phyloP scores from a whole-genome alignment of 1,140 invertebrate genomes.

The Heliconius melpomene region DNA sequence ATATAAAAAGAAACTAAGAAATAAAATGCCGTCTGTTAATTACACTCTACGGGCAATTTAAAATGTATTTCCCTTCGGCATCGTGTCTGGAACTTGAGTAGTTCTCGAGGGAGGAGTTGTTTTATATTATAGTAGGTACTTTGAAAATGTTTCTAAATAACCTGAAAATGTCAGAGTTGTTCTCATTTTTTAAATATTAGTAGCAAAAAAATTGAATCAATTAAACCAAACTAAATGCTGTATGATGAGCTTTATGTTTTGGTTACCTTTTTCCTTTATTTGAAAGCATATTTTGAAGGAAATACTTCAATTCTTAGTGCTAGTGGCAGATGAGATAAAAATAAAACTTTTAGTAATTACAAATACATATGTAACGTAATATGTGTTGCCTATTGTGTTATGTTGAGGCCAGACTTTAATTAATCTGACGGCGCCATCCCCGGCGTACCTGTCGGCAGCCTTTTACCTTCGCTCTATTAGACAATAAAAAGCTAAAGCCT shows the following conservation, averaged over 20 bases:
- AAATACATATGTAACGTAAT: neutral
- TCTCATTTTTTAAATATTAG: neutral
- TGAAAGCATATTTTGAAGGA: neutral
- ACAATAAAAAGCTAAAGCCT: conserved; percentile 78
- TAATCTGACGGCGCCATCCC: conserved; percentile 68
- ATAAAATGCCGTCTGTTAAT: conserved; percentile 44
- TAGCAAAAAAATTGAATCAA: neutral
- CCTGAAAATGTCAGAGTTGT: neutral
- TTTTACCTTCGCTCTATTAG: conserved; percentile 69
- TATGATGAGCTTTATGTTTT: neutral
- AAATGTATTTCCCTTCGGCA: conserved; percentile 33
- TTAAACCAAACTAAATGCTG: neutral
- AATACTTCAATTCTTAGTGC: neutral
- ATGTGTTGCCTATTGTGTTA: conserved; percentile 6
- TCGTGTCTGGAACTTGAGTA: conserved; percentile 25
- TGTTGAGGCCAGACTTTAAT: conserved; percentile 52
- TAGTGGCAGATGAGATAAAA: neutral
- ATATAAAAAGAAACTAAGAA: conserved; percentile 37
- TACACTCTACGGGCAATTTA: conserved; percentile 39
- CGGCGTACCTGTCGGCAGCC: conserved; percentile 70
- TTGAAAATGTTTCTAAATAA: neutral
- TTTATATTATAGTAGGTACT: neutral
- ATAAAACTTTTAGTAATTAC: neutral
- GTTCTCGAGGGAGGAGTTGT: conserved; percentile 9
- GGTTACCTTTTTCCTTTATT: too few relatives aligned